These are phyloP conservation scores for Dunckerocampus dactyliophorus DNA, from an alignment of 2,113 vertebrate species.

Conservation along the genomic window DNA sequence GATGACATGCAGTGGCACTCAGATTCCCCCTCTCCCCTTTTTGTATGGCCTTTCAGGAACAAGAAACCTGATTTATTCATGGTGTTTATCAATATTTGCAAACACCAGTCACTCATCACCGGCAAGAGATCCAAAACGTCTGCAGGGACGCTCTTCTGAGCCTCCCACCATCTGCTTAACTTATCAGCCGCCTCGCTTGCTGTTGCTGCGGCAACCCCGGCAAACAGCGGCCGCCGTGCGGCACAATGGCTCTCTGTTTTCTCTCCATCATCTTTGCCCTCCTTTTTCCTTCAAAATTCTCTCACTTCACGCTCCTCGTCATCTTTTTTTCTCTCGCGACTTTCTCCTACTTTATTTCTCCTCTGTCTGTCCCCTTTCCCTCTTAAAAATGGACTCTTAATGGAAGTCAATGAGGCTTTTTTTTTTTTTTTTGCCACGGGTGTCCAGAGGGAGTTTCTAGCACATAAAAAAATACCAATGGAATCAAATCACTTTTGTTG, in stretches of 20 bases:
- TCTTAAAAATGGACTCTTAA: not conserved
- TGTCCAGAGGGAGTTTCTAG: too few relatives aligned
- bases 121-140: not conserved
- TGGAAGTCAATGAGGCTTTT: not conserved
- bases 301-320: slow-evolving; percentile 39
- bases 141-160: slow-evolving; percentile 10
- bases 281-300: slow-evolving; percentile 14
- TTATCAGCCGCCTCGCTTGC: slow-evolving; percentile 52
- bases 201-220: slow-evolving; percentile 52
- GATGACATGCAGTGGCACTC: too few relatives aligned
- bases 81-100: slow-evolving; percentile 1
- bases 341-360: slow-evolving; percentile 13
- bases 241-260: slow-evolving; percentile 64
- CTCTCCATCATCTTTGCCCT: slow-evolving; percentile 32
- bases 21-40: not conserved
- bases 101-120: not conserved
- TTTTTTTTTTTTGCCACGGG: too few relatives aligned
- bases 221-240: slow-evolving; percentile 60
- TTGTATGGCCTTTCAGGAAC: not conserved
- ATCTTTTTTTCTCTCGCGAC: slow-evolving; percentile 32
- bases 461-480: too few relatives aligned
- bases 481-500: too few relatives aligned
- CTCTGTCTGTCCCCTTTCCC: not conserved
- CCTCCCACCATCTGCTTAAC: slow-evolving; percentile 69
- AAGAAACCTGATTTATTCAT: too few relatives aligned